Evolutionary conservation across 2,797 vertebrate species (phyloP).

Genomic region (Macropodus opercularis): DNA sequence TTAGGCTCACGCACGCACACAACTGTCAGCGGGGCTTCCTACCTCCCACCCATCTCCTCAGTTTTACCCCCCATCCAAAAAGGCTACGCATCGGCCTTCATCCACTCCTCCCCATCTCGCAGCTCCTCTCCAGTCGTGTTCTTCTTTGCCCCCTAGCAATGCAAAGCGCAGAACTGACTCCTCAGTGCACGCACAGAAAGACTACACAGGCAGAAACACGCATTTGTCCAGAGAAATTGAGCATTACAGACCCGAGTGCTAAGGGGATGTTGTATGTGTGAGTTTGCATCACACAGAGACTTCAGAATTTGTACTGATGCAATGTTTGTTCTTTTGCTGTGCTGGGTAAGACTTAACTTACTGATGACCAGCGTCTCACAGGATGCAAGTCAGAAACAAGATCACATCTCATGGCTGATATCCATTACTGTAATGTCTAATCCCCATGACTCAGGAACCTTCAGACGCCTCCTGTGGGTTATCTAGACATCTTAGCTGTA

Average conservation of each 20-base stretch:
- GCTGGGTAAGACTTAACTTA: constrained; percentile 13
- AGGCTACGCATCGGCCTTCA: constrained; percentile 29
- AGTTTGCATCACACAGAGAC: constrained; percentile 26
- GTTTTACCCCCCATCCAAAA: constrained; percentile 23
- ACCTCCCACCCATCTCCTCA: constrained; percentile 27
- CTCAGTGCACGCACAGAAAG: constrained; percentile 14
- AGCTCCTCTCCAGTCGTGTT: neutral
- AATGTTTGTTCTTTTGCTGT: constrained; percentile 21
- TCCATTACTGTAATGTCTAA: constrained; percentile 62
- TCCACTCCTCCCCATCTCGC: constrained; percentile 8
- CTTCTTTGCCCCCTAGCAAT: neutral
- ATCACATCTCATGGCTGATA: constrained; percentile 52
- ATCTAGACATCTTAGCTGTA: constrained; percentile 12
- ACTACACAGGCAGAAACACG: constrained; percentile 5
- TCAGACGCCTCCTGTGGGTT: constrained; percentile 43
- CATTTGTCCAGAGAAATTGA: constrained; percentile 9
- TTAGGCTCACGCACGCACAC: constrained; percentile 74
- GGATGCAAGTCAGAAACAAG: constrained; percentile 49
- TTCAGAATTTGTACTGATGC: constrained; percentile 28
- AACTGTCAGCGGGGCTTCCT: constrained; percentile 74
- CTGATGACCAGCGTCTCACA: constrained; percentile 37
- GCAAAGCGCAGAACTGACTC: constrained; percentile 23
- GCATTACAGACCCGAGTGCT: neutral
- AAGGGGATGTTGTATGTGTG: neutral
- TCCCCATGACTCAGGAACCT: constrained; percentile 61